Base-by-base conservation (phyloP, 2,113 vertebrate genomes). In the Origma solitaria region DNA sequence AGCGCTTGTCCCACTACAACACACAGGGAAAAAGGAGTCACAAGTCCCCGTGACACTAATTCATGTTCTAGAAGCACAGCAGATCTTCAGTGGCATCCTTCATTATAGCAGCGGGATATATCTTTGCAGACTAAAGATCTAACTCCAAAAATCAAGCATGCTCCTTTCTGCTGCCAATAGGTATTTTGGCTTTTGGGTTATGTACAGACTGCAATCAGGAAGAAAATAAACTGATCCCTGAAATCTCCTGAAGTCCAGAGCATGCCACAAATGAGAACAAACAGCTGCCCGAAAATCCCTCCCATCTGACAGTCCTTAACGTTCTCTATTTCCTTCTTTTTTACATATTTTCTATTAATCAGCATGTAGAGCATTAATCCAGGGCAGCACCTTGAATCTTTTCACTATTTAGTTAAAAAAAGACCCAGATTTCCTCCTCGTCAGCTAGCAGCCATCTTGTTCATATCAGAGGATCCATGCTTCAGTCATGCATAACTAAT, bases 401-500 rank as follows among this genome's bases (percentile, higher is more conserved):
- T 14, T 20, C 44, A 15, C 3, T 35, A 1, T 54, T 28, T 17
- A 20, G 15, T 50, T 24, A 7, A 0, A 20, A 57, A 28, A 37
- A 28, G 37, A 17, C 37, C 53, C 3, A 30, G 82, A 61, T 70
- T 53, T 68, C 27, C 42, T 82, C 33, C 77, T 62, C 25, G 5
- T 47, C 85, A n/a, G 44, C 54, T 22, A 16, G 22, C 38, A 93
- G 90, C 82, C 88, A 80, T 90, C 85, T 73, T 56, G 87, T 86
- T 40, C 8, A 7, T 40, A 64, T 90, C 91, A 70, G 38, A 83
- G 91, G 71, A 97, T 81, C 79, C 88, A 23, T 11, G 40, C 90
- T 60, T 58, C 73, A 61, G 51, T 45, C 94, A 80, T 93, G 97
- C 96, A 95, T 69, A 95, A 96, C 93, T 95, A 92, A 97, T 96